phyloP scores from a whole-genome alignment of 2,797 vertebrate species.

The Leucoraja ocellata region DNA sequence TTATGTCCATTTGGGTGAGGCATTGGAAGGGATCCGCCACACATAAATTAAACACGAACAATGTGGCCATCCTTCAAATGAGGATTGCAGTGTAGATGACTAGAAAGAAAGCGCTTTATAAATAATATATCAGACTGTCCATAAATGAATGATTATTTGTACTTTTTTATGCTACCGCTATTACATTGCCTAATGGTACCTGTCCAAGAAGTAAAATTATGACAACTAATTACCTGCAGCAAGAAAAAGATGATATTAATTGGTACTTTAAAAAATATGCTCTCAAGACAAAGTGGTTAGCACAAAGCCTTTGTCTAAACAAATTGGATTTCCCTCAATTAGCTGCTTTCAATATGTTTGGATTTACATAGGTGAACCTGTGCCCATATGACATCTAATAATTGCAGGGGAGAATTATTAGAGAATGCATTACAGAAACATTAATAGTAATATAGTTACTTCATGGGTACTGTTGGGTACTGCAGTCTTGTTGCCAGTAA shows the following conservation, averaged over 20 bases:
- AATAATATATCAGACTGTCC: neutral
- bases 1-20: neutral
- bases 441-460: neutral
- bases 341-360: neutral
- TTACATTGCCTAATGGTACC: neutral
- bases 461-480: neutral
- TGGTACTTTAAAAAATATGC: neutral
- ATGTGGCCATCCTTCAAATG: neutral
- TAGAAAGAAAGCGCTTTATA: neutral
- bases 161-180: neutral
- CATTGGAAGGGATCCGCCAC: neutral
- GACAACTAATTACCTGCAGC: neutral
- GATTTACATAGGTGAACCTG: neutral
- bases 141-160: neutral
- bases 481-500: neutral
- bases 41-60: neutral
- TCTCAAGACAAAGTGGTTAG: neutral
- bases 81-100: neutral
- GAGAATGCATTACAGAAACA: neutral
- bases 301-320: neutral
- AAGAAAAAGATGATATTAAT: neutral
- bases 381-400: neutral
- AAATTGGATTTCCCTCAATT: neutral
- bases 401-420: too few species aligned
- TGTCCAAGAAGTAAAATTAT: neutral